These are phyloP conservation scores for Dipus sagitta DNA, from an alignment of 2,797 vertebrate genomes.

Conservation along the genomic window DNA sequence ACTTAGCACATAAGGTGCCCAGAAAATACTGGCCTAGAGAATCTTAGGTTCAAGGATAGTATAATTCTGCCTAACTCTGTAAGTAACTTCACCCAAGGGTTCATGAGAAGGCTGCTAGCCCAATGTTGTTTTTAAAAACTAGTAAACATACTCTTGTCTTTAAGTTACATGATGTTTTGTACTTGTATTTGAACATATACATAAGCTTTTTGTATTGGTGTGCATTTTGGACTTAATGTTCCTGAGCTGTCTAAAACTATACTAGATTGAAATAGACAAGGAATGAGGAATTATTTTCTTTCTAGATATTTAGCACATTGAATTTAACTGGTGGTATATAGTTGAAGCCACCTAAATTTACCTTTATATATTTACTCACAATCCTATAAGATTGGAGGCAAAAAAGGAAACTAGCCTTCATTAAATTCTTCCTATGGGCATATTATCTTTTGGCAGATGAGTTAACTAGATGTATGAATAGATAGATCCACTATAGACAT, in stretches of 20 bases:
- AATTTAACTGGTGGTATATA: conserved; percentile 33
- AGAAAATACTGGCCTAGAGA: neutral
- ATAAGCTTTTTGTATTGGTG: neutral
- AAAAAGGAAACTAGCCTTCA: conserved; percentile 28
- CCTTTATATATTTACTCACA: conserved; percentile 36
- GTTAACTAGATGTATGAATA: neutral
- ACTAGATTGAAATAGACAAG: neutral
- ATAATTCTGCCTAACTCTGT: conserved; percentile 4
- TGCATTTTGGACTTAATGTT: neutral
- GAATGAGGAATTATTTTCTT: conserved; percentile 46
- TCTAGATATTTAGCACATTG: conserved; percentile 18
- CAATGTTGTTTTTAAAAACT: conserved; percentile 1
- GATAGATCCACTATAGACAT: neutral
- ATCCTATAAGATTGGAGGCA: neutral
- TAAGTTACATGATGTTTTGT: conserved; percentile 26
- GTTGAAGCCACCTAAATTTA: conserved; percentile 38
- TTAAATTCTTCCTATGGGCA: neutral
- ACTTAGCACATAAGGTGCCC: neutral
- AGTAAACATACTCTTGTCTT: neutral
- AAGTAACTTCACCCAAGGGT: neutral
- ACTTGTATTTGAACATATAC: neutral
- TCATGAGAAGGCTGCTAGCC: conserved; percentile 19
- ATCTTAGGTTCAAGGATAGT: neutral
- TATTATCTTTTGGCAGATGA: neutral
- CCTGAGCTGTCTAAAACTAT: neutral